Percentiles rank a stretch among this genome's conserved stretches.
phyloP scores from a whole-genome alignment of 2,113 vertebrate species.

The Gracilinanus agilis region DNA sequence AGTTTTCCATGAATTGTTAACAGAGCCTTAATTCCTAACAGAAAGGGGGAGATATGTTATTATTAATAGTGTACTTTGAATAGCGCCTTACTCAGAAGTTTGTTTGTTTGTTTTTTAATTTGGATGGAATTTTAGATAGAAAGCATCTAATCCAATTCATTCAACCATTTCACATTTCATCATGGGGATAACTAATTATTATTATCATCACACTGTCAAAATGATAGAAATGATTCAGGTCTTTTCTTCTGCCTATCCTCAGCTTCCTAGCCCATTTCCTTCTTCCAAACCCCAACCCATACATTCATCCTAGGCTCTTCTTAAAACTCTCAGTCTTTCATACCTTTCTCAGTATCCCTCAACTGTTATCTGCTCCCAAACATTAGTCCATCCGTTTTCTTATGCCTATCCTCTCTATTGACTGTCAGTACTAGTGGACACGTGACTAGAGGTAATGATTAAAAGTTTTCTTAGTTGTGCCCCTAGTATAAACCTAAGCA shows the following conservation, averaged over 20 bases:
- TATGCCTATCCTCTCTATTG: background rate
- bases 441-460: background rate
- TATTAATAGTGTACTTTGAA: background rate
- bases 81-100: background rate
- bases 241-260: background rate
- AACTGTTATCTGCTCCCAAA: background rate
- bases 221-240: background rate
- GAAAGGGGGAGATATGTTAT: background rate
- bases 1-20: background rate
- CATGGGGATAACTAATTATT: background rate
- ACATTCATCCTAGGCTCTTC: too few species aligned
- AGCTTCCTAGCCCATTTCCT: background rate
- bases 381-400: background rate
- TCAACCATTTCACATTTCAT: background rate
- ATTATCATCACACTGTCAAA: background rate
- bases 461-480: background rate
- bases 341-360: too few species aligned
- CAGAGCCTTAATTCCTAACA: background rate
- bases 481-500: background rate
- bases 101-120: background rate
- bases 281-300: background rate
- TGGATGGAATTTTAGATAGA: background rate
- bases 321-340: too few species aligned
- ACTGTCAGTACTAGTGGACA: background rate
- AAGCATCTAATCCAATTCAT: background rate